These are phyloP conservation scores for Drosophila ustulata DNA, from an alignment of 2,888 invertebrate genomes.

Conservation along the genomic window DNA sequence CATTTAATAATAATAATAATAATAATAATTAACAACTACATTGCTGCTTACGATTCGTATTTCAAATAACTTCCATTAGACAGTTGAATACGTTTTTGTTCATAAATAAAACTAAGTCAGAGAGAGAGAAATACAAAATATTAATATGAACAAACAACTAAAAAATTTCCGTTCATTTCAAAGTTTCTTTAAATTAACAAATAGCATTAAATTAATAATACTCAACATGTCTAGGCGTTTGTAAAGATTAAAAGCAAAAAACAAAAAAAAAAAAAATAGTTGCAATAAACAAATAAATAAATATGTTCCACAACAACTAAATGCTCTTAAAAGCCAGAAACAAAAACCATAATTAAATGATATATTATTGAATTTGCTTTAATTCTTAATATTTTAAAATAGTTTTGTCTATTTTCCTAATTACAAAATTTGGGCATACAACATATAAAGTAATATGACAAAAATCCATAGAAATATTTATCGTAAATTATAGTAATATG, in stretches of 20 bases:
- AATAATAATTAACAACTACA: conserved; percentile 25
- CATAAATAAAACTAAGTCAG: conserved; percentile 1
- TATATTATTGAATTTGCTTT: conserved; percentile 8
- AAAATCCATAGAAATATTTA: conserved; percentile 41
- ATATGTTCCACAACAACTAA: conserved; percentile 39
- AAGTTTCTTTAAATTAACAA: conserved; percentile 4
- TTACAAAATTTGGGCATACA: conserved; percentile 19
- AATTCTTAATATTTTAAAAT: neutral
- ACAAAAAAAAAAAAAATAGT: conserved; percentile 24
- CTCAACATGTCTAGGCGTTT: conserved; percentile 51
- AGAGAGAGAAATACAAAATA: conserved; percentile 19
- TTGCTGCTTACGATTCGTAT: conserved; percentile 64
- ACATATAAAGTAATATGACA: conserved; percentile 23
- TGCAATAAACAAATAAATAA: conserved; percentile 33
- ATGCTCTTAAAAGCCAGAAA: conserved; percentile 26
- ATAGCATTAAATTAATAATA: conserved; percentile 34
- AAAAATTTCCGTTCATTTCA: conserved; percentile 20
- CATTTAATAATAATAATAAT: conserved; percentile 45
- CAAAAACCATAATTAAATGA: neutral
- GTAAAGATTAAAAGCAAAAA: conserved; percentile 28
- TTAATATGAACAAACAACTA: conserved; percentile 5
- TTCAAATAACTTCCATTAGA: conserved; percentile 65
- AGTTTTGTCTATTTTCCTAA: conserved; percentile 5
- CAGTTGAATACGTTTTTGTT: conserved; percentile 37
- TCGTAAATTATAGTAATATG: conserved; percentile 69